Conservation (phyloP, 2,888 invertebrate genomes). For the Lutraria lutraria region DNA sequence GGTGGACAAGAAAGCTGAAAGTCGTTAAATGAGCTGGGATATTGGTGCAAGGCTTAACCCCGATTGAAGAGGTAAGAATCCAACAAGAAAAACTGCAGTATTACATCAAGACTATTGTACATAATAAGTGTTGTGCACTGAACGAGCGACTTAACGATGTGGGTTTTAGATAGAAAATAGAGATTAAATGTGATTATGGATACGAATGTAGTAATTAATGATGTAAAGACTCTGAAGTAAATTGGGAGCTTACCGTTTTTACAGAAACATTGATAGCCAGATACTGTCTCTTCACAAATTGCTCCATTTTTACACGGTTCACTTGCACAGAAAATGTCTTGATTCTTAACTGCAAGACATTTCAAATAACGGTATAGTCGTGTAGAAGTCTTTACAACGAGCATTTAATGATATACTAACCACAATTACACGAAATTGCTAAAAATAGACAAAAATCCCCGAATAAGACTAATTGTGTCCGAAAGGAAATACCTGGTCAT, state of each 20-base stretch:
- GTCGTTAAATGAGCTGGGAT: no score
- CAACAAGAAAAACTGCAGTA: not conserved
- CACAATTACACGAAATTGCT: not conserved
- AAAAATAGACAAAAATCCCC: not conserved
- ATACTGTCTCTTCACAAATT: constrained; percentile 51
- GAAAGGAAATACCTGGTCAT: not conserved
- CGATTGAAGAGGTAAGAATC: not conserved
- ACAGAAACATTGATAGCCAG: constrained; percentile 62
- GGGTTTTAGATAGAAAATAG: not conserved
- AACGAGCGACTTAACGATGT: no score
- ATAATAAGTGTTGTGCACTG: not conserved
- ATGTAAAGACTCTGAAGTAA: not conserved
- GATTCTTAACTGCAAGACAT: not conserved
- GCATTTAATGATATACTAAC: not conserved
- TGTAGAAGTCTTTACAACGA: not conserved
- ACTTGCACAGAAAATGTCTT: constrained; percentile 29
- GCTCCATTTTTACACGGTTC: constrained; percentile 56
- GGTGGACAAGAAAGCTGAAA: no score
- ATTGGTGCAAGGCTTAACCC: no score
- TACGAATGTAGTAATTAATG: not conserved
- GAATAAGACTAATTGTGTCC: not conserved
- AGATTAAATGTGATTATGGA: not conserved
- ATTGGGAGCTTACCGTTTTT: constrained; percentile 43
- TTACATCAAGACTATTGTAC: not conserved
- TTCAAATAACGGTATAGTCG: no score